Evolutionary conservation across 2,888 invertebrate genomes (phyloP).

Genomic region (Aspidiotus destructor): DNA sequence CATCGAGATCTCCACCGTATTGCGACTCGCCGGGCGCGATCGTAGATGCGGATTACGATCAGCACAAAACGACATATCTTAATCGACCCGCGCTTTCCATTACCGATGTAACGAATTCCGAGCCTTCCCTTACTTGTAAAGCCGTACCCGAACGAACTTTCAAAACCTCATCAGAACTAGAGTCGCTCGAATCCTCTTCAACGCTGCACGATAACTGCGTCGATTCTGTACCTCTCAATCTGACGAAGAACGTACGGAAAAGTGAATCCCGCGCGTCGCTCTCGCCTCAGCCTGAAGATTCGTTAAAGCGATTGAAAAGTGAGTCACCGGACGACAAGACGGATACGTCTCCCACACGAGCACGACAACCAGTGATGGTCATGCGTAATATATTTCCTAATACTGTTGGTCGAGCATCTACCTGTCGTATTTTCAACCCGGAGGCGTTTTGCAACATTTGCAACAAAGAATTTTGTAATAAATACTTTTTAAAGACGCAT

Average conservation of each 20-base stretch:
- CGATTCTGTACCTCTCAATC: conserved; percentile 12
- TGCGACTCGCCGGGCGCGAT: conserved; percentile 37
- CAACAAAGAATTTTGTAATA: conserved; percentile 98
- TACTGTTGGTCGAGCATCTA: conserved; percentile 26
- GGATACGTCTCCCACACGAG: conserved; percentile 16
- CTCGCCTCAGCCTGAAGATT: conserved; percentile 14
- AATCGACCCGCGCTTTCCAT: conserved; percentile 13
- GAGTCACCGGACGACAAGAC: conserved; percentile 20
- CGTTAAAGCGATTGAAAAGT: not conserved
- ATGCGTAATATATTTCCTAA: conserved; percentile 24
- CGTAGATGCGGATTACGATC: conserved; percentile 15
- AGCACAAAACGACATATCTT: conserved; percentile 16
- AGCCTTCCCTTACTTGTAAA: conserved; percentile 33
- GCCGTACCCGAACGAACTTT: conserved; percentile 13
- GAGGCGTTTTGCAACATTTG: conserved; percentile 96
- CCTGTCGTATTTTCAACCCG: conserved; percentile 77
- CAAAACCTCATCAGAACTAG: not conserved
- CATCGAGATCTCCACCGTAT: too few species aligned
- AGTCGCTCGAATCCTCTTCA: not conserved
- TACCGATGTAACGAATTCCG: conserved; percentile 37
- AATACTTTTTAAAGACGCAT: conserved; percentile 95
- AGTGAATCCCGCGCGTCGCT: not conserved
- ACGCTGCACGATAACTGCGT: not conserved
- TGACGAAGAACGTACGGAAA: conserved; percentile 19
- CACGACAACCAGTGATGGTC: conserved; percentile 17